Evolutionary conservation across 2,797 vertebrate genomes (phyloP), one percentile per base, ranked within the genome.

Genomic region (Nasua narica): DNA sequence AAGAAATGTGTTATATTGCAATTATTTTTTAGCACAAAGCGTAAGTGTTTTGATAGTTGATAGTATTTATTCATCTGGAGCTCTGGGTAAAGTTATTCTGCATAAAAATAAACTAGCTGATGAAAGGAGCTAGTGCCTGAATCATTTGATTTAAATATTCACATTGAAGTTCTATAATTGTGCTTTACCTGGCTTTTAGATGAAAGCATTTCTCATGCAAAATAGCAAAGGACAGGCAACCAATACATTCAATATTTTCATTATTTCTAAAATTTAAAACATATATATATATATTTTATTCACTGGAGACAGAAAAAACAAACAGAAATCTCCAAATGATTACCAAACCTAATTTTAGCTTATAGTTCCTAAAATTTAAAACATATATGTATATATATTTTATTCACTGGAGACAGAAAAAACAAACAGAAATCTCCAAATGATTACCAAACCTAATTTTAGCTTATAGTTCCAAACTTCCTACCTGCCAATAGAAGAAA

Each of bases 21-120:
- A 90, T 97, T 97, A 96, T 95, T 78, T 97, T 93, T 92, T 82
- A 70, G 37, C 40, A 93, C 37, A 86, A 90, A 95, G 48, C 83
- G 56, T 88, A 98, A 96, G 56, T 94, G 16, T 87, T 98, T 94
- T 89, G 35, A 97, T 76, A 76, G 72, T 48, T 76, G 72, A 76
- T 90, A 85, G 46, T 95, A 83, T 89, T 94, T 60, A 88, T 76
- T 96, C 52, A 95, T 88, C 27, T 90, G 37, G 48, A 94, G 0
- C 40, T 52, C 72, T 92, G 35, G 78, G 25, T 52, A 89, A 97
- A 97, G 37, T 76, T 94, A 88, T 18, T 85, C 65, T 95, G 88
- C 67, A 89, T 95, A 78, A 90, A 91, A 95, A 89, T 94, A 89
- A 93, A 54, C 43, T 86, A 23, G 13, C 65, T 91, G 87, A 95